phyloP scores from a whole-genome alignment of 2,888 invertebrate genomes.

The Trichogramma dendrolimi region DNA sequence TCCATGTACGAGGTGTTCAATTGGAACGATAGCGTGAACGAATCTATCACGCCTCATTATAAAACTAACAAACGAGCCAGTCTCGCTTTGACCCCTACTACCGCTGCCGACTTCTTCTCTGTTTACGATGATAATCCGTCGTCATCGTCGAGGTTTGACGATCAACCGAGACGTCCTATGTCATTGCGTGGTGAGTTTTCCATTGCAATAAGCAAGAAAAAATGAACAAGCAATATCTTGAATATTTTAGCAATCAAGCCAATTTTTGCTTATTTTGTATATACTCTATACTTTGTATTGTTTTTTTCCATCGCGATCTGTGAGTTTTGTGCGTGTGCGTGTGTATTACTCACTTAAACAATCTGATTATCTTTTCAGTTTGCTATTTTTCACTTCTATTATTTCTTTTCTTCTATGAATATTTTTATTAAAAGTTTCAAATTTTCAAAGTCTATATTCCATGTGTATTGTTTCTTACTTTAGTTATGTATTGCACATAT shows the following conservation, averaged over 20 bases:
- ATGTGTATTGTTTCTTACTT: no score
- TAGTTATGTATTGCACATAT: no score
- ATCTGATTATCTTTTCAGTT: no score
- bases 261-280: background rate
- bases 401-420: no score
- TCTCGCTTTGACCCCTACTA: conserved; percentile 51
- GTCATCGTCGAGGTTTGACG: conserved; percentile 40
- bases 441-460: no score
- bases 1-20: conserved; percentile 73
- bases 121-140: conserved; percentile 40
- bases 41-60: no score
- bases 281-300: background rate
- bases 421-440: no score
- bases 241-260: background rate
- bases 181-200: conserved; percentile 44
- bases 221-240: background rate
- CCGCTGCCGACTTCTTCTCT: conserved; percentile 51
- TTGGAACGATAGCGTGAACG: conserved; percentile 54
- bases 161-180: conserved; percentile 46
- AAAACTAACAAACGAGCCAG: conserved; percentile 48
- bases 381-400: no score
- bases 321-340: no score
- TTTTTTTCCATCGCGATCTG: background rate
- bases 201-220: background rate
- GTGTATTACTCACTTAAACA: no score